phyloP scores from a whole-genome alignment of 2,113 vertebrate species.

The Urocitellus parryii region DNA sequence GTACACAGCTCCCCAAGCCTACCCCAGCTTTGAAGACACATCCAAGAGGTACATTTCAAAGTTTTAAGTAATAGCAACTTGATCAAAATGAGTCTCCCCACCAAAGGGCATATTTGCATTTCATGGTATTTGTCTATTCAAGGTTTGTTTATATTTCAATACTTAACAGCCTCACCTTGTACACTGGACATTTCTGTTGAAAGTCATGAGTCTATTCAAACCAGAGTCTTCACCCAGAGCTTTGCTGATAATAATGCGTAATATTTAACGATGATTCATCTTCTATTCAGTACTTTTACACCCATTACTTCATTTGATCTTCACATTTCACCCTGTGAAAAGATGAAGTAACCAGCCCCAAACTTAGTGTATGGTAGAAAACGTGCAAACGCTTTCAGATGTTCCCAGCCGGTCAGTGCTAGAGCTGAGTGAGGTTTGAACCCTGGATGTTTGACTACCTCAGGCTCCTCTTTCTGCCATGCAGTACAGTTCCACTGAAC shows the following conservation, averaged over 20 bases:
- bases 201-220: not conserved
- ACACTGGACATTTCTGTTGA: not conserved
- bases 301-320: not conserved
- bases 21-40: not conserved
- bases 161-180: not conserved
- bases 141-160: not conserved
- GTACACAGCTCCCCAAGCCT: not conserved
- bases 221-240: not conserved
- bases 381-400: not conserved
- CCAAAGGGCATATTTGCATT: conserved; percentile 16
- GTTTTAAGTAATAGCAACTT: not conserved
- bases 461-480: not conserved
- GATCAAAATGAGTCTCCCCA: not conserved
- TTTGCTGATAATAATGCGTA: not conserved
- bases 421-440: not conserved
- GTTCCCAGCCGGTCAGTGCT: not conserved
- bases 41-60: not conserved
- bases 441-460: not conserved
- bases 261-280: not conserved
- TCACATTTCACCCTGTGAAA: not conserved
- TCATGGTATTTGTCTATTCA: not conserved
- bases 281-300: not conserved
- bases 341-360: not conserved
- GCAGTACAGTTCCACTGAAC: not conserved
- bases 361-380: not conserved